Evolutionary conservation across 2,797 vertebrate genomes (phyloP), one percentile per base, ranked within the genome.

Genomic region (Microctenopoma lineatum): DNA sequence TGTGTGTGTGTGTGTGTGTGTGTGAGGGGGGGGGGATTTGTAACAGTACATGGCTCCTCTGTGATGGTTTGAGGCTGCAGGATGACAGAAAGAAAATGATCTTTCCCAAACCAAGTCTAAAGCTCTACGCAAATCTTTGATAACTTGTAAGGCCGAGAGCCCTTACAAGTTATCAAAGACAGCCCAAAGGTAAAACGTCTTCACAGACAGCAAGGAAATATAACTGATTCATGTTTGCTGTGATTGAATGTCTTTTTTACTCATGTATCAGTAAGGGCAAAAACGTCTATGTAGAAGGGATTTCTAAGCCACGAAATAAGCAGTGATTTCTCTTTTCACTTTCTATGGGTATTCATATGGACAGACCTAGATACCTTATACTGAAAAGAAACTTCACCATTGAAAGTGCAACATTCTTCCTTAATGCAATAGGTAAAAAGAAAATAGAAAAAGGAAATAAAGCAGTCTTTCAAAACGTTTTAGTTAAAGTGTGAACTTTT

Each of bases 51-150:
- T 29, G 18, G 47, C 61, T 84, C 8, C 55, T 80, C 62, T 71
- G 68, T 73, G 67, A 87, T 76, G 73, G 70, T 87, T 80, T 83
- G 81, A 84, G 83, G 75, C 81, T 87, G 75, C 53, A 52, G 67
- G 50, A 77, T 74, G 73, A 82, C 68, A 52, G 54, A 61, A 62
- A 79, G 59, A 80, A 89, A 81, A 72, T 70, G 39, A 81, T 84
- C 74, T 72, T 78, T 79, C 55, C 62, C 64, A 67, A 69, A 74
- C 60, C 73, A 78, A 71, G 57, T 80, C 73, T 78, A 61, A 84
- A 75, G 63, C 70, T 70, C 39, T 26, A 63, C 34, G 66, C 65
- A 83, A 70, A 73, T 86, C 60, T 85, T 70, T 87, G 73, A 84
- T 79, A 87, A 75, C 54, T 85, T 83, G 80, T 58, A n/a, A 72